Evolutionary conservation across 2,113 vertebrate species (phyloP), one percentile per base, ranked within the genome.

Genomic region (Dipodomys stephensi): DNA sequence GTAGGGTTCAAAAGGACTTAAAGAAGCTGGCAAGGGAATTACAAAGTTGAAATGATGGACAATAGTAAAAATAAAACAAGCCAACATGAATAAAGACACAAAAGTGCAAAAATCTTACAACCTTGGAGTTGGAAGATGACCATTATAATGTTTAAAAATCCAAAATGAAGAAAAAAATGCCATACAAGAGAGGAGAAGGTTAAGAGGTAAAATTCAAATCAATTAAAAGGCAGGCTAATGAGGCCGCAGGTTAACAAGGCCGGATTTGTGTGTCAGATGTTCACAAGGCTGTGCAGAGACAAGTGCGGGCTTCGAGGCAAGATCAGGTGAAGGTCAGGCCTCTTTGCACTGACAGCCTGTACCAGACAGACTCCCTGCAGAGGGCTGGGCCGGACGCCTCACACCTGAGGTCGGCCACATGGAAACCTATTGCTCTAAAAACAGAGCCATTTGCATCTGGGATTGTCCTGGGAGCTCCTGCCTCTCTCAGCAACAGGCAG

Each of bases 171-270:
- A 68, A 57, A 60, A 83, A 5, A 88, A 49, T 35, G 4, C 22
- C 25, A 35, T 22, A 46, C 16, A 87, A 57, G 0, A 74, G 62
- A 30, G 30, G 32, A 92, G 65, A 87, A 78, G 10, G 35, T 76
- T 73, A 85, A 76, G 39, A 92, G 20, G 35, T 85, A 89, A 88
- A 95, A 71, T 76, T 72, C 22, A 22, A 92, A 88, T 16, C 53
- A 4, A 23, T 6, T 64, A 64, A 5, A 23, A 23, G 6, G 23
- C 62, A 64, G 23, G 91, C 87, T 57, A 93, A 88, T 92, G 93
- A 85, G 94, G 60, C 32, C 74, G 19, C 22, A 92, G 83, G 87
- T 88, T 94, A 95, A 93, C 57, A 84, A 94, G 78, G 32, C 7
- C 91, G 30, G 73, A 83, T 90, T 68, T 90, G 28, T 18, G 27